Percentiles rank a stretch among this genome's conserved stretches.
phyloP scores from a whole-genome alignment of 2,113 vertebrate species.

The Epinephelus moara region DNA sequence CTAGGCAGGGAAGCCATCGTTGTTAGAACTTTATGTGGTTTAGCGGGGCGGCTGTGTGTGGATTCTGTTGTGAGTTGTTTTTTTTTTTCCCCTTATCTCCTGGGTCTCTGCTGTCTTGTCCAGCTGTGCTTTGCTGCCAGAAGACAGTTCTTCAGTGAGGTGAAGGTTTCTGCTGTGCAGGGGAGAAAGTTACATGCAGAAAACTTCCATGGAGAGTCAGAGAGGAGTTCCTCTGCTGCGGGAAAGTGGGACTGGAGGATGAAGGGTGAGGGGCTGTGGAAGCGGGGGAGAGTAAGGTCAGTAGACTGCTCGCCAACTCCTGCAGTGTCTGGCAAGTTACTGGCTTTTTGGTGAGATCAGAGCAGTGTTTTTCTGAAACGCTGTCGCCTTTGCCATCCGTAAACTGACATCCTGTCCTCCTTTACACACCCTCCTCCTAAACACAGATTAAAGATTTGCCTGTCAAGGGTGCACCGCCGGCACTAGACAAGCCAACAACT shows the following conservation, averaged over 20 bases:
- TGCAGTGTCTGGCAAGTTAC: conserved; percentile 24
- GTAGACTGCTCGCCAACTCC: conserved; percentile 1
- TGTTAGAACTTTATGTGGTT: conserved; percentile 59
- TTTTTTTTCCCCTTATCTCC: conserved; percentile 21
- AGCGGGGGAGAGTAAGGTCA: conserved; percentile 28
- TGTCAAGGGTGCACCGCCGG: conserved; percentile 60
- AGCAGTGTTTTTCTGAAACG: conserved; percentile 53
- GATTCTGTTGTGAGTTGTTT: conserved; percentile 15
- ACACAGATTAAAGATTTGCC: conserved; percentile 71
- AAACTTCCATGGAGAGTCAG: conserved; percentile 25
- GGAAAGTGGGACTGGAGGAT: not conserved
- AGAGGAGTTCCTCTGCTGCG: not conserved
- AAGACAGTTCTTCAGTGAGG: conserved; percentile 39
- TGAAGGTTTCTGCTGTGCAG: conserved; percentile 45
- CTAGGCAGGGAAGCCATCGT: conserved; percentile 39
- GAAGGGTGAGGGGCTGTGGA: not conserved
- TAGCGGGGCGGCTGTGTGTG: conserved; percentile 40
- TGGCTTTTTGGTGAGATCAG: conserved; percentile 61
- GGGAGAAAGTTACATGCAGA: conserved; percentile 44
- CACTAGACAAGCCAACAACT: conserved; percentile 37
- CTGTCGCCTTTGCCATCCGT: conserved; percentile 25
- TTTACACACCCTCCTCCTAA: conserved; percentile 49
- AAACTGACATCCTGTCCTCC: conserved; percentile 31
- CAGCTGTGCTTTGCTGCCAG: conserved; percentile 53
- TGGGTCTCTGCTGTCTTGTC: conserved; percentile 51